Base-by-base conservation (phyloP, 2,113 vertebrate species). In the Amia ocellicauda region DNA sequence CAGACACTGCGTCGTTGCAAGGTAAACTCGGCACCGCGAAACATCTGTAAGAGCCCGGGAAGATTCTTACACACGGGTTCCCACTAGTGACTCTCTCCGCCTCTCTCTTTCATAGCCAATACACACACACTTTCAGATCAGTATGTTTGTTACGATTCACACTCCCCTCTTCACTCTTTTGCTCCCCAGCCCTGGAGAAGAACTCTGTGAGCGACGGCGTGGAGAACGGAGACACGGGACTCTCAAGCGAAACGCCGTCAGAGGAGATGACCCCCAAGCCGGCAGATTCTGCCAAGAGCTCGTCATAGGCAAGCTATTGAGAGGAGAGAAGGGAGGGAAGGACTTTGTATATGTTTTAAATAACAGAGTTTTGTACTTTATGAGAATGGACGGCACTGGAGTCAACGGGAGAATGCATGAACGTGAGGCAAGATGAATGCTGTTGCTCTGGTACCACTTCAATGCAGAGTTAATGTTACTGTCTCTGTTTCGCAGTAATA, bases 211-310 rank as follows among this genome's bases (percentile, higher is more conserved):
- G 81, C 65, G 92, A 91, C 43, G 76, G 86, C 61, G 85, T 90
- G 66, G 93, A 96, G 87, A 97, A 93, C 23, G 92, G 93, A 76
- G 92, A 95, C 65, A 74, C 91, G 11, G 88, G 87, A 40, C 76
- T 89, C 73, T 87, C 90, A n/a, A 88, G 84, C 61, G 90, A 92
- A 79, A 86, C 88, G 1, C 73, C 85, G 0, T 83, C 91, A 47
- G 89, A 93, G 68, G 92, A 94, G 71, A 82, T 83, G 49, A 80
- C 85, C 52, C 83, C 86, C 57, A 92, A 94, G 74, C 80, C 89
- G 58, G 67, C 81, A 0, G 87, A 86, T 75, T 84, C 84, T 74
- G 77, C 87, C 58, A 86, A 91, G 56, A 84, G 82, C 74, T 86
- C 94, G 64, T 88, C 92, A 43, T 91, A 95, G 85, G 86, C 68